Evolutionary conservation across 1,140 invertebrate species (phyloP).

Genomic region (Metaphire vulgaris): DNA sequence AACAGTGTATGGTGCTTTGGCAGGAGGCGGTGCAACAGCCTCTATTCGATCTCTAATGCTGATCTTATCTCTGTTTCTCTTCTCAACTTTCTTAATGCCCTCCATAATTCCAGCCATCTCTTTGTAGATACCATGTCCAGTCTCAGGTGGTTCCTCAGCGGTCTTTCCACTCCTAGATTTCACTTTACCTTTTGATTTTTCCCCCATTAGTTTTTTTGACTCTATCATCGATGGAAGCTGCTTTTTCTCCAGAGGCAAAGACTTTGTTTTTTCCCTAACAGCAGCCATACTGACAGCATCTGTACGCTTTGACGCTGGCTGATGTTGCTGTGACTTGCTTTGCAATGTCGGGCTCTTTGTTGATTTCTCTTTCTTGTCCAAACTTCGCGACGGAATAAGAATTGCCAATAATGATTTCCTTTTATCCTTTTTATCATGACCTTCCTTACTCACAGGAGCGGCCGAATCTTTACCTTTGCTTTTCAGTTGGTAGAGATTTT

Average conservation of each 20-base stretch:
- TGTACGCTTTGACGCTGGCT: neutral
- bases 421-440: constrained; percentile 33
- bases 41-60: constrained; percentile 26
- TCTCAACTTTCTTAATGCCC: constrained; percentile 29
- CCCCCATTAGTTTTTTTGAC: neutral
- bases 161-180: neutral
- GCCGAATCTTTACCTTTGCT: neutral
- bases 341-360: neutral
- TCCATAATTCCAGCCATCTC: constrained; percentile 36
- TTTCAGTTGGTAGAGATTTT: neutral
- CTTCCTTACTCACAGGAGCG: constrained; percentile 8
- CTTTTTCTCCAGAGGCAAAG: constrained; percentile 3
- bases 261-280: constrained; percentile 16
- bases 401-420: constrained; percentile 39
- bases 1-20: constrained; percentile 26
- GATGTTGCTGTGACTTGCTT: neutral
- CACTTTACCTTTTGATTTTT: neutral
- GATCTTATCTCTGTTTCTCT: constrained; percentile 35
- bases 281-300: neutral
- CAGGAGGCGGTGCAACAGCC: constrained; percentile 25
- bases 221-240: neutral
- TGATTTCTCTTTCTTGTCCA: constrained; percentile 34
- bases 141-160: constrained; percentile 1
- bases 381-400: constrained; percentile 38
- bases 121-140: constrained; percentile 22